phyloP scores from a whole-genome alignment of 2,888 invertebrate genomes.

The Drosophila anceps region DNA sequence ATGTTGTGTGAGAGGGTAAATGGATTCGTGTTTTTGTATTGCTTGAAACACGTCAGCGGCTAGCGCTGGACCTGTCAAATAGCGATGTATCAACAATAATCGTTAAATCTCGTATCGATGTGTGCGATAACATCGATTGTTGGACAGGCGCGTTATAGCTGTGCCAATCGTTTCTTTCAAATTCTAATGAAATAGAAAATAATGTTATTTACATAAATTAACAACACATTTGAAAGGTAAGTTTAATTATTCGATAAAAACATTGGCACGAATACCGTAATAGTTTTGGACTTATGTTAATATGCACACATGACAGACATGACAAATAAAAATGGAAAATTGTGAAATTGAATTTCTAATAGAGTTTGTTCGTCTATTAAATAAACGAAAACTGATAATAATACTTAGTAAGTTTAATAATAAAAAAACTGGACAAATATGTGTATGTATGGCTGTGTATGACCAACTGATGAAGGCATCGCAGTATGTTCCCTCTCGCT shows the following conservation, averaged over 20 bases:
- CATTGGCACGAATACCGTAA: not conserved
- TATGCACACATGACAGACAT: not conserved
- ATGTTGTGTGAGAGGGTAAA: constrained; percentile 32
- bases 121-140: constrained; percentile 26
- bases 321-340: not conserved
- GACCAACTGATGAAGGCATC: not conserved
- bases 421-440: not conserved
- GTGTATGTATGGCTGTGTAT: not conserved
- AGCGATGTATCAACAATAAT: constrained; percentile 13
- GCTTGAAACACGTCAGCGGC: constrained; percentile 69
- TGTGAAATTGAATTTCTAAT: not conserved
- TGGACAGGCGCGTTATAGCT: not conserved
- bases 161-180: not conserved
- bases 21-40: constrained; percentile 57
- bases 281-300: not conserved
- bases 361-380: not conserved
- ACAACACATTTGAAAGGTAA: not conserved
- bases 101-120: constrained; percentile 10
- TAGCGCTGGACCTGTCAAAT: constrained; percentile 30
- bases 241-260: not conserved
- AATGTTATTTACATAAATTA: not conserved
- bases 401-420: not conserved
- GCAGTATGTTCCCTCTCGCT: constrained; percentile 8
- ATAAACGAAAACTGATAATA: not conserved
- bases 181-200: not conserved